Evolutionary conservation across 2,888 invertebrate species (phyloP).

Genomic region (Perizoma flavofasciatum): DNA sequence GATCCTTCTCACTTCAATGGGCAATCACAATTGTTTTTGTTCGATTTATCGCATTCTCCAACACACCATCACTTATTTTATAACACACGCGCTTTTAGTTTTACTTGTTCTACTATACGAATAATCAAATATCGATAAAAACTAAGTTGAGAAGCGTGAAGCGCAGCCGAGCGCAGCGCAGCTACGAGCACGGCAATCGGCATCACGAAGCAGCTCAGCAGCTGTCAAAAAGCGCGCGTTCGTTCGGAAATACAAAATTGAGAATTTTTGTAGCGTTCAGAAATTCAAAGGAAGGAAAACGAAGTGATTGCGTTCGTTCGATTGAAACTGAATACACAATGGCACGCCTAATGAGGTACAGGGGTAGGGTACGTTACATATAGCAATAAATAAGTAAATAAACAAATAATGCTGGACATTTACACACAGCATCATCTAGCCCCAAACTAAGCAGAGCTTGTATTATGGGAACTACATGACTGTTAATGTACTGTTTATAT

Average conservation of each 20-base stretch:
- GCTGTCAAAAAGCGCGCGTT: constrained; percentile 52
- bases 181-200: too few species aligned
- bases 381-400: too few species aligned
- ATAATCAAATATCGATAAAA: constrained; percentile 1
- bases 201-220: constrained; percentile 10
- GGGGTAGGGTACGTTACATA: too few species aligned
- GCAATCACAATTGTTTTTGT: constrained; percentile 43
- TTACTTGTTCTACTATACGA: constrained; percentile 13
- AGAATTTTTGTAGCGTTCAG: constrained; percentile 11
- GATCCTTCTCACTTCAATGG: constrained; percentile 39
- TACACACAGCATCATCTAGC: too few species aligned
- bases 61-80: constrained; percentile 54
- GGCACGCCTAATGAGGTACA: too few species aligned
- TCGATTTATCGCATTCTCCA: constrained; percentile 53
- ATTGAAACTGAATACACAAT: too few species aligned
- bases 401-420: too few species aligned
- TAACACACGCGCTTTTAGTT: constrained; percentile 43
- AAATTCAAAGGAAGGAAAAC: background rate
- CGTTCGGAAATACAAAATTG: constrained; percentile 45
- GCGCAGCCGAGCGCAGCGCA: constrained; percentile 32
- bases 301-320: background rate
- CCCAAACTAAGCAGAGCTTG: too few species aligned
- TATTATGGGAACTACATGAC: too few species aligned
- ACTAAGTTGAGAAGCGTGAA: constrained; percentile 3
- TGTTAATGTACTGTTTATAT: too few species aligned